These are phyloP conservation scores for Decapterus maruadsi DNA, from an alignment of 2,797 vertebrate species.

Conservation along the genomic window DNA sequence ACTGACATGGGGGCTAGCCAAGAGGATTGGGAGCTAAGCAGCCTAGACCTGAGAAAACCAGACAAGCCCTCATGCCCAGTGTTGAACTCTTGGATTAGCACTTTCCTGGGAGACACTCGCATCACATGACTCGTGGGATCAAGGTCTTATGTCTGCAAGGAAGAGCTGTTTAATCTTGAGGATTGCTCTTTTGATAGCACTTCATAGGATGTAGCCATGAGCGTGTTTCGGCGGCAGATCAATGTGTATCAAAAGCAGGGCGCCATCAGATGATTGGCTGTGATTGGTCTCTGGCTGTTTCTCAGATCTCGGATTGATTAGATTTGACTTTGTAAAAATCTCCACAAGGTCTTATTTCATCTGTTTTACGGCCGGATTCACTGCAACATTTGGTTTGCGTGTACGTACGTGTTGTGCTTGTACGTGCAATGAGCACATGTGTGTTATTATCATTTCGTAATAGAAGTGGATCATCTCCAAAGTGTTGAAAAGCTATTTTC, in stretches of 20 bases:
- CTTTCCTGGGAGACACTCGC: constrained; percentile 66
- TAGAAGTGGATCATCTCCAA: not conserved
- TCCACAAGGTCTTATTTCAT: constrained; percentile 1
- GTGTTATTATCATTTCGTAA: not conserved
- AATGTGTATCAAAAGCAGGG: constrained; percentile 21
- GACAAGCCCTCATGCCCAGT: constrained; percentile 79
- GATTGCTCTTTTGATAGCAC: constrained; percentile 71
- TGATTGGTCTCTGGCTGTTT: constrained; percentile 23
- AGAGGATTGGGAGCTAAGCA: constrained; percentile 86
- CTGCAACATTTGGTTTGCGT: not conserved
- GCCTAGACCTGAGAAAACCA: constrained; percentile 82
- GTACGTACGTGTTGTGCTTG: not conserved
- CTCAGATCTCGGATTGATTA: constrained; percentile 24
- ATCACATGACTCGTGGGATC: constrained; percentile 75
- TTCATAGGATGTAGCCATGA: constrained; percentile 27
- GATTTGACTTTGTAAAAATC: constrained; percentile 4
- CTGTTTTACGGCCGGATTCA: constrained; percentile 16
- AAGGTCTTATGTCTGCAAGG: constrained; percentile 72
- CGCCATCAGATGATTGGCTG: constrained; percentile 16
- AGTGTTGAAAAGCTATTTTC: not conserved
- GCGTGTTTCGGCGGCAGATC: not conserved
- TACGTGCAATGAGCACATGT: not conserved
- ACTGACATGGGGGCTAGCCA: constrained; percentile 72
- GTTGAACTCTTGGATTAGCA: constrained; percentile 77
- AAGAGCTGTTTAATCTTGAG: constrained; percentile 68